Evolutionary conservation across 2,888 invertebrate species (phyloP), one percentile per base, ranked within the genome.

Genomic region (Belgica antarctica): DNA sequence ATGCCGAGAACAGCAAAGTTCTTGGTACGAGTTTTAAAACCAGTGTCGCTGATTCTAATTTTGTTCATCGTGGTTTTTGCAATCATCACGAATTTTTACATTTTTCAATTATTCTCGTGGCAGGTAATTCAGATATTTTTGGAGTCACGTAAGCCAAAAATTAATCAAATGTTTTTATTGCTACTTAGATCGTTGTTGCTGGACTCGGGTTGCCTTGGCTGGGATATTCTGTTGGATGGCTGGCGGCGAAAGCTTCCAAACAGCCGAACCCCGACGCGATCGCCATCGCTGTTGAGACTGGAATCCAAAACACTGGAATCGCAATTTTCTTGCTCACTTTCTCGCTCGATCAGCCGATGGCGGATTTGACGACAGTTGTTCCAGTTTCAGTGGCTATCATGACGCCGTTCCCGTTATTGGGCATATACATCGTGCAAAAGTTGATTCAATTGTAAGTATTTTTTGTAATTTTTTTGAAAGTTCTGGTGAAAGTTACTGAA

Each of bases 261-360:
- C 90, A 89, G 76, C 82, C 85, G 3, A 78, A 83, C 52, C 78
- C 83, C 1, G 92, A 95, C 78, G 81, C 87, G 1, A 80, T 92
- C n/a, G 93, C 96, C 3, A 94, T 96, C 75, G 89, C 92, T 62
- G 89, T 96, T 62, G 96, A 96, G 82, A 92, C 93, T 2, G 94
- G 96, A 65, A 88, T 96, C 69, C 95, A 96, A 81, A 96, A 96
- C 81, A 94, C 95, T 0, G 95, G 94, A 52, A 89, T 96, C 72
- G 86, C 95, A 0, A 95, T 96, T 75, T 92, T 96, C 78, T 82
- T 96, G 74, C 81, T 96, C 69, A 82, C 90, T 71, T 88, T 92
- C 76, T 87, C 92, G 2, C 82, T 96, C 71, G 86, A 85, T 0
- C 90, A 93, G 75, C 96, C 96, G 0, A 89, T 89, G 73, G 92